Evolutionary conservation across 2,797 vertebrate genomes (phyloP).

Genomic region (Perodicticus potto): DNA sequence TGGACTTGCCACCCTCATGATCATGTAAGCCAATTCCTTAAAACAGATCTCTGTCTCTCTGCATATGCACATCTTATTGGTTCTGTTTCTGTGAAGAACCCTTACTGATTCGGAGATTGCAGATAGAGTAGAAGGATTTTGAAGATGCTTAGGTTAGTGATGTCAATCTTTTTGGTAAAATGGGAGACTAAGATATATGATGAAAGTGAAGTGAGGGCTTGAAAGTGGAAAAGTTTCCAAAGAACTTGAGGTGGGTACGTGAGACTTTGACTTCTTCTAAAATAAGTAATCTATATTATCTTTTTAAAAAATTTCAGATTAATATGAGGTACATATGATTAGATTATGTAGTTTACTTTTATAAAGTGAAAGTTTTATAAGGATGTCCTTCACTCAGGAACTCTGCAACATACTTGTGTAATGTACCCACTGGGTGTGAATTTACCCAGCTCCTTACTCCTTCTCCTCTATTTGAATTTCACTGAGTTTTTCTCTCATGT

Average conservation of each 20-base stretch:
- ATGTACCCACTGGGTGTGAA: no score
- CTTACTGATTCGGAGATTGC: not conserved
- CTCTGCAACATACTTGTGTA: no score
- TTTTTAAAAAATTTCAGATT: not conserved
- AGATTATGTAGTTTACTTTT: no score
- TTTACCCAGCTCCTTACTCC: no score
- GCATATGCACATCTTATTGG: rapidly evolving
- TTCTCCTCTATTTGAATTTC: no score
- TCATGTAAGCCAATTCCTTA: not conserved
- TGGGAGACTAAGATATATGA: not conserved
- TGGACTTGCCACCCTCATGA: not conserved
- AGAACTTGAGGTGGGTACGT: not conserved
- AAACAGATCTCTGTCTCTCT: not conserved
- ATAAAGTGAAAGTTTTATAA: no score
- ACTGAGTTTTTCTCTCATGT: no score
- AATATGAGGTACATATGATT: no score
- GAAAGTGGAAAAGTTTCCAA: not conserved
- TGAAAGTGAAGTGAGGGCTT: not conserved
- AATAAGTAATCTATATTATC: not conserved
- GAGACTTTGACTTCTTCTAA: not conserved
- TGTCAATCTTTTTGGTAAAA: not conserved
- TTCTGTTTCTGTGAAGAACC: not conserved
- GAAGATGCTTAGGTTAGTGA: not conserved
- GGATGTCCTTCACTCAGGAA: no score
- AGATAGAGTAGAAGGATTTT: not conserved